Base-by-base conservation (phyloP, 2,113 vertebrate genomes). In the Larimichthys polyactis region DNA sequence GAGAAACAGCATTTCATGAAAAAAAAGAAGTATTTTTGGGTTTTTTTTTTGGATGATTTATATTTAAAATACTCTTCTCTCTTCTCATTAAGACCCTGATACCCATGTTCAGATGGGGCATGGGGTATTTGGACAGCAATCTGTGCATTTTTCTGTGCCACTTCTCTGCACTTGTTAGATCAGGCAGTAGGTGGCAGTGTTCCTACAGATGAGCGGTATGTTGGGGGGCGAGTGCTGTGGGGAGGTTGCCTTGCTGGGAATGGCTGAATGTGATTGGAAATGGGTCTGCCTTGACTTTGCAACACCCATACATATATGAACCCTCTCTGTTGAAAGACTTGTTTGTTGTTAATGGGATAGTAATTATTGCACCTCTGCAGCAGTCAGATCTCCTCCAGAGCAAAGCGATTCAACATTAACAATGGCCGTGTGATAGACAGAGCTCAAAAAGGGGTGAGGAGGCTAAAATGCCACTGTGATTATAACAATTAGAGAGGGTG, bases 181-280 rank as follows among this genome's bases (percentile, higher is more conserved):
- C 20, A 17, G 49, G 51, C 93, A 86, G 71, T 87, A 91, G 93
- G 91, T 89, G 93, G 91, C 90, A 94, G 85, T 95, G 92, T 92
- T 92, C 78, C 73, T 90, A 67, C 90, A 93, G 93, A 72, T 10
- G 69, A 86, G 55, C 58, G 7, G 44, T 36, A 8, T 8, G 24
- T 60, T 32, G 65, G 29, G 15, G 12, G 67, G 67, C 29, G 65
- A 11, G 73, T 17, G 66, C 64, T 40, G 74, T 17, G 65, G 51
- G 65, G 62, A 72, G 77, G 66, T 65, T 81, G 78, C 83, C 77
- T 82, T 71, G 70, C 68, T 66, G 78, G 66, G 62, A 89, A 74
- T 64, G 89, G 86, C 83, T 78, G 81, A 83, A 51, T 79, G 60
- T 86, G 84, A 82, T 78, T 85, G 77, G 86, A 91, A 91, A 90